phyloP scores from a whole-genome alignment of 2,888 invertebrate species.

The Emesis furor region DNA sequence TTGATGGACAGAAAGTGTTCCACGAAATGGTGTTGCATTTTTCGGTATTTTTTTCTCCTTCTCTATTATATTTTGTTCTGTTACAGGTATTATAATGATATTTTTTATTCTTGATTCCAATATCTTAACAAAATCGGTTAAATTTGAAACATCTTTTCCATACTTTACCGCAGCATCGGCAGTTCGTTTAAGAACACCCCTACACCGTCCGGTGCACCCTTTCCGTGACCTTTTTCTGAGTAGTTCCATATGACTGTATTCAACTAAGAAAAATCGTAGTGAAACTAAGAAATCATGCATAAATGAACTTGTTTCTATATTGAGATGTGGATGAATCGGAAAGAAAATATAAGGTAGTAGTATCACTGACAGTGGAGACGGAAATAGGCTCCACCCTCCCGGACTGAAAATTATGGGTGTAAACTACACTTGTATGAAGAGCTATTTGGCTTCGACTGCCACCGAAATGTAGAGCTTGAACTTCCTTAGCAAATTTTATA shows the following conservation, averaged over 20 bases:
- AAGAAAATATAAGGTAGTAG: slow-evolving; percentile 38
- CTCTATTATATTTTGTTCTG: slow-evolving; percentile 22
- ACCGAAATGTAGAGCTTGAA: slow-evolving; percentile 71
- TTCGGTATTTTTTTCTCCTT: slow-evolving; percentile 48
- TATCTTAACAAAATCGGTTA: slow-evolving; percentile 38
- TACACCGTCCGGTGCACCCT: slow-evolving; percentile 65
- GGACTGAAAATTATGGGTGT: slow-evolving; percentile 53
- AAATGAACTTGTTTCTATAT: slow-evolving; percentile 47
- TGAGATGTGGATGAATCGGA: slow-evolving; percentile 43
- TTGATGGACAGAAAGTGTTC: slow-evolving; percentile 49
- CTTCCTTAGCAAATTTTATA: slow-evolving; percentile 65
- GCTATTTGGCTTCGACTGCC: slow-evolving; percentile 66
- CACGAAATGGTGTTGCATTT: slow-evolving; percentile 52
- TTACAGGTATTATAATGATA: slow-evolving; percentile 21
- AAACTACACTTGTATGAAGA: slow-evolving; percentile 68
- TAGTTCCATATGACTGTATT: slow-evolving; percentile 59
- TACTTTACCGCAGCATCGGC: slow-evolving; percentile 49
- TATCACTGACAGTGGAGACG: slow-evolving; percentile 57
- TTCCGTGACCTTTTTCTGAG: slow-evolving; percentile 61
- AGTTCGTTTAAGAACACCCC: slow-evolving; percentile 59
- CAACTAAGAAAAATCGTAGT: slow-evolving; percentile 30
- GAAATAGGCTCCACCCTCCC: slow-evolving; percentile 56
- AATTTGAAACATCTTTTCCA: slow-evolving; percentile 49
- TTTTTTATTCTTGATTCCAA: slow-evolving; percentile 27
- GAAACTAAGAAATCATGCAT: slow-evolving; percentile 33